Base-by-base conservation (phyloP, 2,113 vertebrate species). In the Mellivora capensis region DNA sequence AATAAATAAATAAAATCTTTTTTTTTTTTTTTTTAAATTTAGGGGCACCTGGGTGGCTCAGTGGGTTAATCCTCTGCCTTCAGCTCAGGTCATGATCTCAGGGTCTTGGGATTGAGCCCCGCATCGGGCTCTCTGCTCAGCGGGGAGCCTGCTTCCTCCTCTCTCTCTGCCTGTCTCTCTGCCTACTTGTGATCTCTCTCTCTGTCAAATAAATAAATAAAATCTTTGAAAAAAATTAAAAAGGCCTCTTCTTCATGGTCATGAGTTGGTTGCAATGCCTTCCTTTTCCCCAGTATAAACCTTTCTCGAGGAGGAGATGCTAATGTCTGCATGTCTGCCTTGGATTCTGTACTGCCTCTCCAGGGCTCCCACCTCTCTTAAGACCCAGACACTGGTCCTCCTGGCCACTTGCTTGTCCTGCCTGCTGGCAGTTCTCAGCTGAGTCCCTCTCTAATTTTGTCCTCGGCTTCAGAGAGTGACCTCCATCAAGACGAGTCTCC, bases 341-440 rank as follows among this genome's bases (percentile, higher is more conserved):
- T 20, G 17, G n/a, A 49, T 0, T 4, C 14, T n/a, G 1, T 20
- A 31, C 27, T 18, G 8, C 3, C 67, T 12, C 21, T 23, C 57
- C 57, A 13, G 69, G 57, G 23, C 10, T 31, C 34, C n/a, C 6
- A 3, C 29, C 44, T 8, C 23, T 39, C 42, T 64, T 59, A 54
- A 6, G 39, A 29, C 42, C 44, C 18, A 34, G 42, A 7, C 20
- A 1, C 14, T 69, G 4, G 2, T 29, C 39, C 39, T 27, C 31
- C 27, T 2, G 23, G 20, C 31, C 67, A 9, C 52, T 8, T 4
- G 4, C 5, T 4, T 52, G 39, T 11, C 52, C 5, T 42, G 29
- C 27, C 57, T 62, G 44, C 37, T 21, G 18, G 23, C 3, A 10
- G 62, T 37, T 42, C 8, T 80, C 6, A 2, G 37, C 52, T 27